Conservation (phyloP, 92 coral and sea anemone species). For the Epizoanthus scotinus region DNA sequence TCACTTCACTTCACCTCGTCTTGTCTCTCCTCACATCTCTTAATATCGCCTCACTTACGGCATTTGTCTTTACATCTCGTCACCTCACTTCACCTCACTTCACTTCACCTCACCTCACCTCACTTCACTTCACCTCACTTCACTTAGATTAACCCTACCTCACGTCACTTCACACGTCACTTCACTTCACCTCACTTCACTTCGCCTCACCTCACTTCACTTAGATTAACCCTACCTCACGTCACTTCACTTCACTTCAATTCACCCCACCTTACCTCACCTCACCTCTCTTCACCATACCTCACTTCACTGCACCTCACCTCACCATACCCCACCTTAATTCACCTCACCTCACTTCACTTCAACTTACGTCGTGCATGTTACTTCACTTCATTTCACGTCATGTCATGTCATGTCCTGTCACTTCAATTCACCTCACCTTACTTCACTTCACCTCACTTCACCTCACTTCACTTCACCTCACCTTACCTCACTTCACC, state of each 20-base stretch:
- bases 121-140: too few relatives aligned
- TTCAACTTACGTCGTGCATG: not conserved
- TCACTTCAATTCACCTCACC: not conserved
- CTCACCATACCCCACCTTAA: not conserved
- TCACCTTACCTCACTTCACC: not conserved
- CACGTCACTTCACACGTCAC: too few relatives aligned
- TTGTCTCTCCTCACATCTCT: too few relatives aligned
- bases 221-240: not conserved
- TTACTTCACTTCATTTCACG: constrained; percentile 19
- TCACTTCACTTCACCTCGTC: not conserved
- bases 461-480: not conserved
- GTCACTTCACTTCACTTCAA: not conserved
- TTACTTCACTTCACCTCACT: not conserved
- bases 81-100: too few relatives aligned
- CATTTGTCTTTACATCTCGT: too few relatives aligned
- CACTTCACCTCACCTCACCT: too few relatives aligned
- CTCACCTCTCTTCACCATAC: not conserved
- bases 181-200: not conserved
- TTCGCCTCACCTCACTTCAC: not conserved
- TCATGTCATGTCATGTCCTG: not conserved
- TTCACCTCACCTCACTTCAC: too few relatives aligned
- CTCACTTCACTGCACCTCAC: constrained; percentile 5
- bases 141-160: too few relatives aligned
- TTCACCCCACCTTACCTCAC: constrained; percentile 1
- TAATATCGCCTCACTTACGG: too few relatives aligned